Evolutionary conservation across 2,888 invertebrate genomes (phyloP), one percentile per base, ranked within the genome.

Genomic region (Galeruca laticollis): DNA sequence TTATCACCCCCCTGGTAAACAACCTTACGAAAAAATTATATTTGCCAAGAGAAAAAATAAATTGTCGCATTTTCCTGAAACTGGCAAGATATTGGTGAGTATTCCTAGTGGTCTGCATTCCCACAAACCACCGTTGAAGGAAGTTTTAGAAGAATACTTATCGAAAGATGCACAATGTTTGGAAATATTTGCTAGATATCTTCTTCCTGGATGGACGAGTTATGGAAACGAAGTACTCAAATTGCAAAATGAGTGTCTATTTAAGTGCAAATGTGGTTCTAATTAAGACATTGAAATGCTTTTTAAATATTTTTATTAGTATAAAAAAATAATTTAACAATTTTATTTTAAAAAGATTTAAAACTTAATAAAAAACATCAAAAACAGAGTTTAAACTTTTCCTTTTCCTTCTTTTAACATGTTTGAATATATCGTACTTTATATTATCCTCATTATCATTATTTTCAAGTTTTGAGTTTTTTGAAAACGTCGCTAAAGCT

Each of bases 71-170:
- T 68, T 72, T 4, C 75, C 88, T 75, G 84, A 87, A 2, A 83
- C 88, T 72, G 84, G 88, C 5, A 89, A 90, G 81, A 80, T 95
- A 54, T 83, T 98, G 65, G 85, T 94, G 18, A 96, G 96, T 84
- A 88, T 96, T 21, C 98, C 98, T 0, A 97, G 97, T 86, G 92
- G 94, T 15, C 88, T 98, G 69, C 98, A 98, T 86, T 98, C 98
- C 0, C 96, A 97, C 83, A 99, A 99, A 86, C 98, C 98, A 49
- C 97, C 97, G 0, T 85, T 98, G 65, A 80, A 87, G 92, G 94
- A 93, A 80, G 78, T 95, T 26, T 81, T 95, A 59, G 84, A 86
- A 74, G 82, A 86, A 0, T 92, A 88, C 83, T 75, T 93, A 8
- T 87, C 87, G 15, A 80, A 86, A 52, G 84, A 89, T 31, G 88